Percentiles rank a stretch among this genome's conserved stretches.
Conservation (phyloP, 2,888 invertebrate genomes). For the Hirtodrosophila alboralis region DNA sequence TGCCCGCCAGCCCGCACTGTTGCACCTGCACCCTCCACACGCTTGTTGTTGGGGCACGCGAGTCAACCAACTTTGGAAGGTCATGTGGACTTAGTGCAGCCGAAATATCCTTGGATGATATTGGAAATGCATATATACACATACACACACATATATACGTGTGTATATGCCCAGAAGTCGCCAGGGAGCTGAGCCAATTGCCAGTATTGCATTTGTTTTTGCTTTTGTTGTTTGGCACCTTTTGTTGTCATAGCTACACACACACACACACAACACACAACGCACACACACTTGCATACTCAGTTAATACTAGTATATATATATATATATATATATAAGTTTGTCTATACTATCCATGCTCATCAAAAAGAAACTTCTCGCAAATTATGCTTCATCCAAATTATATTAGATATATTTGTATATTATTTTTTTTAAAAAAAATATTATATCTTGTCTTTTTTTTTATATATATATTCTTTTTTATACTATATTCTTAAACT, state of each 20-base stretch:
- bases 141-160: slow-evolving; percentile 9
- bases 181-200: slow-evolving; percentile 48
- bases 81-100: slow-evolving; percentile 76
- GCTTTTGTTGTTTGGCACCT: slow-evolving; percentile 48
- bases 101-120: slow-evolving; percentile 76
- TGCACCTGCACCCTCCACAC: not conserved
- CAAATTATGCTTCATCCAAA: too few species aligned
- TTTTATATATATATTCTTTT: too few species aligned
- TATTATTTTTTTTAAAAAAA: too few species aligned
- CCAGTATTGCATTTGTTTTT: slow-evolving; percentile 13
- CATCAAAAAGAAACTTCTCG: slow-evolving; percentile 8
- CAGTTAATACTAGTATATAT: too few species aligned
- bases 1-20: not conserved
- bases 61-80: slow-evolving; percentile 82
- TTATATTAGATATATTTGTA: too few species aligned
- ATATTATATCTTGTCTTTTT: too few species aligned
- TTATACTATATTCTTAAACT: too few species aligned
- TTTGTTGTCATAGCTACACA: slow-evolving; percentile 50
- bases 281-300: slow-evolving; percentile 5
- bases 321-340: not conserved
- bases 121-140: slow-evolving; percentile 61
- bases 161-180: slow-evolving; percentile 33
- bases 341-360: slow-evolving; percentile 3
- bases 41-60: slow-evolving; percentile 30
- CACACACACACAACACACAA: slow-evolving; percentile 13